Percentiles rank a stretch among this genome's conserved stretches.
Evolutionary conservation across 2,113 vertebrate genomes (phyloP).

Genomic region (Onychostruthus taczanowskii): DNA sequence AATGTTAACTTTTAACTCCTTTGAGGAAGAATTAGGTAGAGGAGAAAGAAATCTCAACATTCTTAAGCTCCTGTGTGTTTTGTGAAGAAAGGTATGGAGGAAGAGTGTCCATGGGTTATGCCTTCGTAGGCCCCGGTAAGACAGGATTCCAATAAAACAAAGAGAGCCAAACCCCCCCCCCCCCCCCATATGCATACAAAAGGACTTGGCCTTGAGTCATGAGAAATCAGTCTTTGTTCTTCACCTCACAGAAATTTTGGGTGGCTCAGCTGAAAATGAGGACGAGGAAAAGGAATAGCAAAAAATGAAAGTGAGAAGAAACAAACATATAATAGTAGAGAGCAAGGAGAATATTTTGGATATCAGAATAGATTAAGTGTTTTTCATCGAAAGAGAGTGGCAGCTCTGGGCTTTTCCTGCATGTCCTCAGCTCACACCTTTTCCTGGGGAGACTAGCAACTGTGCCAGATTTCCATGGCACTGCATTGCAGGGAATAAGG

Average conservation of each 20-base stretch:
- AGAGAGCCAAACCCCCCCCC: not conserved
- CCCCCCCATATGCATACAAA: not conserved
- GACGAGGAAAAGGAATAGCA: not conserved
- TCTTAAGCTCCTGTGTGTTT: not conserved
- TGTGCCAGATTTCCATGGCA: not conserved
- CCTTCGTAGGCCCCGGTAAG: not conserved
- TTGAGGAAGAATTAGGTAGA: not conserved
- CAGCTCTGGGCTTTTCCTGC: not conserved
- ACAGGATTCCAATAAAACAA: not conserved
- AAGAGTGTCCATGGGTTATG: not conserved
- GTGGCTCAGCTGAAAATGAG: not conserved
- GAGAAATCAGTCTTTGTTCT: not conserved
- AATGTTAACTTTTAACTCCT: not conserved
- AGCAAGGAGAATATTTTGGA: not conserved
- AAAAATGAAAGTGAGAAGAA: not conserved
- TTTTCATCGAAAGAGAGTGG: not conserved
- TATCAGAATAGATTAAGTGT: not conserved
- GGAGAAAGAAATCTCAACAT: not conserved
- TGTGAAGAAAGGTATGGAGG: not conserved
- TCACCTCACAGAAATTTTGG: not conserved
- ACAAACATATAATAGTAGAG: not conserved
- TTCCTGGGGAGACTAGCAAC: not conserved
- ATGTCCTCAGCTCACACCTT: not conserved
- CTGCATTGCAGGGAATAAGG: accelerated
- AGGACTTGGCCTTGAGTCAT: not conserved